Percentiles rank a stretch among this genome's conserved stretches.
These are phyloP conservation scores for Calameuta idolon DNA, from an alignment of 2,888 invertebrate genomes.

Conservation along the genomic window DNA sequence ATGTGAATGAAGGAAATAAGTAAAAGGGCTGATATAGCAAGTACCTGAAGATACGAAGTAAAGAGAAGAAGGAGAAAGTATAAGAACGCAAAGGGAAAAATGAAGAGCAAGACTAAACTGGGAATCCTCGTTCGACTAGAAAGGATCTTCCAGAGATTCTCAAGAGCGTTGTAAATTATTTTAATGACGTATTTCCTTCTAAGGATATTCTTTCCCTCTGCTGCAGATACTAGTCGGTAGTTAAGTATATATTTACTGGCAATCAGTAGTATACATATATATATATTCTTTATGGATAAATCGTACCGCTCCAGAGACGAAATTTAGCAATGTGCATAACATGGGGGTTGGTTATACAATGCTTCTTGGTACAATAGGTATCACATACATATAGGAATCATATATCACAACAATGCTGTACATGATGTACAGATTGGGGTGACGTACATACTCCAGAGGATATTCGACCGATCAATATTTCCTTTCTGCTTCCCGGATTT, in stretches of 20 bases:
- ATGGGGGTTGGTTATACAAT: background rate
- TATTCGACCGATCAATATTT: background rate
- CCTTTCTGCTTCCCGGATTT: background rate
- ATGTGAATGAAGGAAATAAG: background rate
- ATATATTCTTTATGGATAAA: background rate
- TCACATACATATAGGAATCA: background rate
- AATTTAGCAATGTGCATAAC: background rate
- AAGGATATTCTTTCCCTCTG: background rate
- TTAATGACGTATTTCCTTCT: background rate
- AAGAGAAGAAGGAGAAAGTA: background rate
- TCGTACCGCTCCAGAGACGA: background rate
- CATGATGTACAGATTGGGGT: background rate
- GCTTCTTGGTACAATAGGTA: background rate
- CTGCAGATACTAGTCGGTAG: background rate
- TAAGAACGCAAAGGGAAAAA: background rate
- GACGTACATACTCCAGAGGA: background rate
- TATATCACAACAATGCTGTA: background rate
- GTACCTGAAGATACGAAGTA: background rate
- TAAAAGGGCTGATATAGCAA: background rate
- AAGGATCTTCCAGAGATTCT: background rate
- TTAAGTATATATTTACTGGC: background rate
- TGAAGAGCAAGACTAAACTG: background rate
- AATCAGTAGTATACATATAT: background rate
- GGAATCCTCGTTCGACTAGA: background rate
- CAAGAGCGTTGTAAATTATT: background rate